phyloP scores from a whole-genome alignment of 1,140 invertebrate genomes.

The Drosophila erecta region DNA sequence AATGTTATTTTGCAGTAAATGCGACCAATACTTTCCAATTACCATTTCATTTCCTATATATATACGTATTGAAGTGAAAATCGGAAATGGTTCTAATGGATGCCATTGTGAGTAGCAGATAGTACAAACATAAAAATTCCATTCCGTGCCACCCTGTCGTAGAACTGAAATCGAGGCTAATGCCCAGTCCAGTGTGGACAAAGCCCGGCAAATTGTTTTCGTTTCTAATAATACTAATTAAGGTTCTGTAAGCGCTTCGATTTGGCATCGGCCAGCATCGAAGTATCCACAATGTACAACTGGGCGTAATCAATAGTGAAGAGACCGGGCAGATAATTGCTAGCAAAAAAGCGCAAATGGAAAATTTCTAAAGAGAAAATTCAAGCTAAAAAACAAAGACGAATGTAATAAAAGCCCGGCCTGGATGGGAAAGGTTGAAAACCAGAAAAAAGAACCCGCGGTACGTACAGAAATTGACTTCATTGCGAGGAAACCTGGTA shows the following conservation, averaged over 20 bases:
- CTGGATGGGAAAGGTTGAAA: conserved; percentile 1
- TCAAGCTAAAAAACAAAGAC: conserved; percentile 21
- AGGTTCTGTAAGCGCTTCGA: conserved; percentile 56
- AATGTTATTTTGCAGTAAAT: too few species aligned
- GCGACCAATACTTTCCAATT: background rate
- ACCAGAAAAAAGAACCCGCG: conserved; percentile 24
- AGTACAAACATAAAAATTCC: conserved; percentile 3
- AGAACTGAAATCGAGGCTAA: conserved; percentile 66
- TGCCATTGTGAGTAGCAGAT: conserved; percentile 18
- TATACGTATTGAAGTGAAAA: conserved; percentile 9
- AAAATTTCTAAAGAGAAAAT: conserved; percentile 72
- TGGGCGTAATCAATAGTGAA: conserved; percentile 55
- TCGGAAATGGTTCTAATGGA: conserved; percentile 7
- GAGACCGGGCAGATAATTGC: conserved; percentile 48
- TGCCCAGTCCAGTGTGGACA: conserved; percentile 41
- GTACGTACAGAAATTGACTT: conserved; percentile 46
- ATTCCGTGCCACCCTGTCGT: conserved; percentile 6
- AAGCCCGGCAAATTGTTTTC: conserved; percentile 74
- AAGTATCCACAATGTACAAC: conserved; percentile 12
- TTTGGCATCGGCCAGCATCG: conserved; percentile 22
- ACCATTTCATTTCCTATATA: conserved; percentile 15
- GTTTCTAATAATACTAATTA: conserved; percentile 79
- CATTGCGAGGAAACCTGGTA: background rate
- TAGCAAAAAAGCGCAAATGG: conserved; percentile 41
- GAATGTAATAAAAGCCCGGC: conserved; percentile 45